phyloP scores from a whole-genome alignment of 2,797 vertebrate species.

The Miichthys miiuy region DNA sequence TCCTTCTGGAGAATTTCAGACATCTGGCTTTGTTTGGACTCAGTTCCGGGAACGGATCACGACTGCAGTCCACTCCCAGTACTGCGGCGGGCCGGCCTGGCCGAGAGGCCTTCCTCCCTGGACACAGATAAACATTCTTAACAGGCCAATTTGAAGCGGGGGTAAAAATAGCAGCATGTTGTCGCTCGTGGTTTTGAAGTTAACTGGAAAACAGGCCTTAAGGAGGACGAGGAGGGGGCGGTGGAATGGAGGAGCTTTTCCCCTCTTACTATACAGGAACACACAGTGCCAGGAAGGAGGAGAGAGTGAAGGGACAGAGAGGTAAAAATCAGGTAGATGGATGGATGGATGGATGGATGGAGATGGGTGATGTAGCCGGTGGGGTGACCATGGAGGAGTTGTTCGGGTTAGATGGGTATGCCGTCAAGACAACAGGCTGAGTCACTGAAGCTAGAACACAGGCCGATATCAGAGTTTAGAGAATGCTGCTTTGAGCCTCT shows the following conservation, averaged over 20 bases:
- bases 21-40: slow-evolving; percentile 80
- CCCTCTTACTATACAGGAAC: slow-evolving; percentile 2
- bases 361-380: background rate
- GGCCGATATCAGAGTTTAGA: slow-evolving; percentile 30
- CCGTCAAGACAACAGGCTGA: slow-evolving; percentile 35
- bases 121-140: slow-evolving; percentile 54
- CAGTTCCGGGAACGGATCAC: slow-evolving; percentile 76
- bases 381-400: background rate
- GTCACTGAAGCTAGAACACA: background rate
- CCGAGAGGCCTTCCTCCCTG: slow-evolving; percentile 43
- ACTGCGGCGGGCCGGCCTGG: background rate
- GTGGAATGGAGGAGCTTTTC: background rate
- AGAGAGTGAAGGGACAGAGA: background rate
- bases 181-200: slow-evolving; percentile 33
- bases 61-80: slow-evolving; percentile 52
- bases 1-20: slow-evolving; percentile 75
- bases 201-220: slow-evolving; percentile 46
- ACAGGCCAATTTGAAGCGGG: slow-evolving; percentile 36
- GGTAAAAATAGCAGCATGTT: slow-evolving; percentile 59
- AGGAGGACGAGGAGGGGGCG: background rate
- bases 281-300: background rate
- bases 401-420: background rate
- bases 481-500: background rate
- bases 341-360: background rate
- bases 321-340: background rate